Conservation (phyloP, 2,888 invertebrate species). For the Orgyia antiqua region DNA sequence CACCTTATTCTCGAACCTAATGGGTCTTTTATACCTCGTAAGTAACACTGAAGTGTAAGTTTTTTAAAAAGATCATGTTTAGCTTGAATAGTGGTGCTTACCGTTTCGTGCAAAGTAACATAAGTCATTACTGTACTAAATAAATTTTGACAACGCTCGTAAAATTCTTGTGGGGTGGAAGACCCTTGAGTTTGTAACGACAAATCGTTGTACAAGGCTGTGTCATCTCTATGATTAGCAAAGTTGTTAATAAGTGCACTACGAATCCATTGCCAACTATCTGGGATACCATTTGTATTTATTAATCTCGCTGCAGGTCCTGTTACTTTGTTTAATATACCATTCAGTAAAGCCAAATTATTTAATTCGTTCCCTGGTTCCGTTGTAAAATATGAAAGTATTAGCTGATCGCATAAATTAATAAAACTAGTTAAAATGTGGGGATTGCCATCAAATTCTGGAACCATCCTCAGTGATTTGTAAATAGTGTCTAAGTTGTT, state of each 20-base stretch:
- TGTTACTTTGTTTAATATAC: conserved; percentile 11
- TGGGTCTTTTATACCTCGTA: conserved; percentile 14
- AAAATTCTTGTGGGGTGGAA: conserved; percentile 20
- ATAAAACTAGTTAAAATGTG: conserved; percentile 22
- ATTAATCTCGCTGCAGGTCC: conserved; percentile 22
- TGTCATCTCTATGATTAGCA: conserved; percentile 16
- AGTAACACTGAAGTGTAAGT: conserved; percentile 14
- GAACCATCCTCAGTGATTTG: too few species aligned
- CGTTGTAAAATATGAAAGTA: background rate
- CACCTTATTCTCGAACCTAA: conserved; percentile 8
- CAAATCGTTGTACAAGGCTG: conserved; percentile 21
- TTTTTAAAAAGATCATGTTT: conserved; percentile 13
- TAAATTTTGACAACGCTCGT: conserved; percentile 19
- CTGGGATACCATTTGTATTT: conserved; percentile 19
- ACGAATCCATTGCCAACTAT: conserved; percentile 22
- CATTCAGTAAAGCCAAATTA: conserved; percentile 7
- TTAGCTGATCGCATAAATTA: conserved; percentile 21
- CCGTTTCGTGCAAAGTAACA: conserved; percentile 10
- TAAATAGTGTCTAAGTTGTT: too few species aligned
- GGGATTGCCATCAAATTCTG: conserved; percentile 17
- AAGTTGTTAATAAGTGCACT: conserved; percentile 21
- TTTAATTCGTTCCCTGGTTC: conserved; percentile 3
- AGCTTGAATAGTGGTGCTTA: conserved; percentile 4
- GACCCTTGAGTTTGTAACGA: conserved; percentile 14
- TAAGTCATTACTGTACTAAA: conserved; percentile 13